A percentile compares a stretch with the other conserved stretches of the same genome.
Evolutionary conservation across 2,888 invertebrate species (phyloP).

Genomic region (Anagyrus pseudococci): DNA sequence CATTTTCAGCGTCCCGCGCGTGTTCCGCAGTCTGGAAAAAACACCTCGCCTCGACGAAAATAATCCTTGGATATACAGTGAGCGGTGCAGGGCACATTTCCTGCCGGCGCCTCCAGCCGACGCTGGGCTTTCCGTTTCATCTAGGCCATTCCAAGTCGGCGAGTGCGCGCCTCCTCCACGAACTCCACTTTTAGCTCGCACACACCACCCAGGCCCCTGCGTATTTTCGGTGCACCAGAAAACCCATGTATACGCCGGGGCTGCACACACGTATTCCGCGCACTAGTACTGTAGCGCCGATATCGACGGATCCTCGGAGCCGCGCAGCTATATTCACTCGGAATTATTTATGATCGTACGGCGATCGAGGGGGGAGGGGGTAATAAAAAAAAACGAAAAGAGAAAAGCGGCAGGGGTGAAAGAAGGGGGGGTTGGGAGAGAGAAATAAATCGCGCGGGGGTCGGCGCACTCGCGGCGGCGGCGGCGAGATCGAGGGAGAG

Average conservation of each 20-base stretch:
- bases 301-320: too few relatives aligned
- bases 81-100: too few relatives aligned
- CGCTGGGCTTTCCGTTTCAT: constrained; percentile 5
- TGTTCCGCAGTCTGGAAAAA: too few relatives aligned
- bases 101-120: too few relatives aligned
- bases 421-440: constrained; percentile 8
- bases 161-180: neutral
- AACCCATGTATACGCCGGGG: too few relatives aligned
- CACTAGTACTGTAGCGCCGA: neutral
- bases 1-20: too few relatives aligned
- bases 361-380: neutral
- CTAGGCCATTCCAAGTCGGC: neutral
- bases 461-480: constrained; percentile 24
- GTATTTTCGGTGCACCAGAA: too few relatives aligned
- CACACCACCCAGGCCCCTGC: neutral
- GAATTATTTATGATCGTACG: constrained; percentile 37
- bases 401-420: too few relatives aligned
- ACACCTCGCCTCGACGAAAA: neutral
- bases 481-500: too few relatives aligned
- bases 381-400: constrained; percentile 19
- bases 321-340: too few relatives aligned
- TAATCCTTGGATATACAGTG: too few relatives aligned
- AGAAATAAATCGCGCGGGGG: constrained; percentile 36
- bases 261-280: neutral
- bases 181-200: neutral